Evolutionary conservation across 2,113 vertebrate species (phyloP).

Genomic region (Brachionichthys hirsutus): DNA sequence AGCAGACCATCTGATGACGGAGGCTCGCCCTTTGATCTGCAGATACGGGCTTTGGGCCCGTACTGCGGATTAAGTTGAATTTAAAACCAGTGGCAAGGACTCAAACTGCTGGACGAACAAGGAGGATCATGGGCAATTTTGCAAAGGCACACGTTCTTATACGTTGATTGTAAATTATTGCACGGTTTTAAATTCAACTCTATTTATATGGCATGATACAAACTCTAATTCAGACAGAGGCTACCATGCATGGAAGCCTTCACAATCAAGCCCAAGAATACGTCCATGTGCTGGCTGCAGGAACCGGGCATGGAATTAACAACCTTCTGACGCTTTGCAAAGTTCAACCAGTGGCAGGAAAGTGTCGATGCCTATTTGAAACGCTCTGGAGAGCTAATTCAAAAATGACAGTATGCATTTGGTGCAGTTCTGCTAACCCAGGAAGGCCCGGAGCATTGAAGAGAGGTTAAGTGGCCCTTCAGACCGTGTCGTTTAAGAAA

Average conservation of each 20-base stretch:
- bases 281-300: too few relatives aligned
- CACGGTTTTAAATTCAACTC: too few relatives aligned
- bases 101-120: constrained; percentile 8
- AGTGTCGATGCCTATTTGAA: background rate
- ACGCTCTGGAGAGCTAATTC: background rate
- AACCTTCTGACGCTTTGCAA: background rate
- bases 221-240: too few relatives aligned
- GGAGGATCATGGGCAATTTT: too few relatives aligned
- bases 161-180: too few relatives aligned
- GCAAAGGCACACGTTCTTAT: too few relatives aligned
- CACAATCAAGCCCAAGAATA: too few relatives aligned
- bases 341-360: constrained; percentile 1
- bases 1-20: constrained; percentile 55
- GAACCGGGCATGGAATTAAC: too few relatives aligned
- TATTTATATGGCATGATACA: too few relatives aligned
- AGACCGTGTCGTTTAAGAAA: constrained; percentile 55
- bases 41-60: constrained; percentile 1
- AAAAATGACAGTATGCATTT: background rate
- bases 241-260: background rate
- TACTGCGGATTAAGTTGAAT: constrained; percentile 35
- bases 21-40: constrained; percentile 56
- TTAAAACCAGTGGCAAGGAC: constrained; percentile 11
- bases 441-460: constrained; percentile 11
- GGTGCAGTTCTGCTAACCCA: constrained; percentile 10
- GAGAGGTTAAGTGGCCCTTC: constrained; percentile 68